phyloP scores from a whole-genome alignment of 2,888 invertebrate genomes.

The Andrena dorsata region DNA sequence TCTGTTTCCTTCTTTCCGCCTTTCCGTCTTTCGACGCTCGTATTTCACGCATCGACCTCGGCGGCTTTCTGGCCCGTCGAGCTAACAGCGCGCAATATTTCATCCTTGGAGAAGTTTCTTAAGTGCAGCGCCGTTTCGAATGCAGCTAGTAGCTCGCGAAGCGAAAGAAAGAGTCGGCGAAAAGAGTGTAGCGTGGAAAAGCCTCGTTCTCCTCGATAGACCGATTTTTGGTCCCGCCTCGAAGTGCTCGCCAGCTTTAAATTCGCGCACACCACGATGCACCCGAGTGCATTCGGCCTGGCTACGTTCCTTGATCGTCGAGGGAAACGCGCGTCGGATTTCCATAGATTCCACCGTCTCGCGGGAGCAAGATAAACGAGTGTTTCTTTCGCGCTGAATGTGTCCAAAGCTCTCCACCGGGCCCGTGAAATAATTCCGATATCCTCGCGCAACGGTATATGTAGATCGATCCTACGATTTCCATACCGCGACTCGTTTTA shows the following conservation, averaged over 20 bases:
- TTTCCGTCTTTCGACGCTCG: background rate
- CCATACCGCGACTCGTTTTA: conserved; percentile 57
- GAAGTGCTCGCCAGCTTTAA: conserved; percentile 11
- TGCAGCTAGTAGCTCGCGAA: conserved; percentile 30
- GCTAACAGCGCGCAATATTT: conserved; percentile 64
- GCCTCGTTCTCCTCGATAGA: conserved; percentile 23
- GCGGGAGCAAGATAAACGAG: background rate
- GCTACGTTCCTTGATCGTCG: background rate
- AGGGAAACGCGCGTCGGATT: background rate
- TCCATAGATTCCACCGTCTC: background rate
- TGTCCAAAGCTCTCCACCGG: conserved; percentile 1
- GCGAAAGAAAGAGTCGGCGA: conserved; percentile 19
- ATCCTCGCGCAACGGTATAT: conserved; percentile 26
- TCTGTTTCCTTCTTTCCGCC: too few relatives aligned
- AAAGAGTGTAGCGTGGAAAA: conserved; percentile 36
- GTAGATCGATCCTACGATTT: conserved; percentile 60
- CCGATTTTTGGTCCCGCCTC: conserved; percentile 25
- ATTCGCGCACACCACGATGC: background rate
- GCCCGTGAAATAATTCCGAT: conserved; percentile 41
- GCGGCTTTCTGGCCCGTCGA: conserved; percentile 27
- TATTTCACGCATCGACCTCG: conserved; percentile 45
- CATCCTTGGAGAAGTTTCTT: conserved; percentile 70
- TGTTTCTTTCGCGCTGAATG: background rate
- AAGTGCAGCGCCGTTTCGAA: conserved; percentile 61
- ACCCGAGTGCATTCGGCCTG: conserved; percentile 7